Percentiles rank a stretch among this genome's conserved stretches.
These are phyloP conservation scores for Seriola rivoliana DNA, from an alignment of 2,113 vertebrate species.

Conservation along the genomic window DNA sequence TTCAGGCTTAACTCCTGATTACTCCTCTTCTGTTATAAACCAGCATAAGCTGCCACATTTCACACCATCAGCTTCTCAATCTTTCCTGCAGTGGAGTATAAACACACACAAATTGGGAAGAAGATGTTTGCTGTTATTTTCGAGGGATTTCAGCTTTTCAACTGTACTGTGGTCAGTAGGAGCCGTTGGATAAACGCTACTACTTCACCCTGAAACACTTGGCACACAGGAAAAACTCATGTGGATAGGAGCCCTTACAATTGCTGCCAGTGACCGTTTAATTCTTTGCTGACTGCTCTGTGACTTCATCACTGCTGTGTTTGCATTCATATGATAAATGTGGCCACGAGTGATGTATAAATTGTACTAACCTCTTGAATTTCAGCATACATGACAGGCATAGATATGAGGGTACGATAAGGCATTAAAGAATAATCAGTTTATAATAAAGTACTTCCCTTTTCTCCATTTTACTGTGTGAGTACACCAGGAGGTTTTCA, in stretches of 20 bases:
- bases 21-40: constrained; percentile 20
- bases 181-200: neutral
- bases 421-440: too few species aligned
- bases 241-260: constrained; percentile 1
- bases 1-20: constrained; percentile 14
- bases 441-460: too few species aligned
- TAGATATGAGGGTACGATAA: too few species aligned
- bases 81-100: neutral
- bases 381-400: neutral
- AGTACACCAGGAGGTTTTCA: too few species aligned
- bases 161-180: neutral
- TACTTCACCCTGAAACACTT: too few species aligned
- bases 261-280: constrained; percentile 1
- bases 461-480: too few species aligned
- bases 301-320: neutral
- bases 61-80: neutral
- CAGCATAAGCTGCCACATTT: neutral
- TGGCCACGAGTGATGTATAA: neutral
- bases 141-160: constrained; percentile 4
- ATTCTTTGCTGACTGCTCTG: constrained; percentile 15
- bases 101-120: neutral
- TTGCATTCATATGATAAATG: neutral
- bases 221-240: neutral
- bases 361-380: neutral
- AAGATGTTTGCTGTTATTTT: constrained; percentile 7